phyloP scores from a whole-genome alignment of 2,888 invertebrate genomes.

The Hydroisotoma schaefferi region DNA sequence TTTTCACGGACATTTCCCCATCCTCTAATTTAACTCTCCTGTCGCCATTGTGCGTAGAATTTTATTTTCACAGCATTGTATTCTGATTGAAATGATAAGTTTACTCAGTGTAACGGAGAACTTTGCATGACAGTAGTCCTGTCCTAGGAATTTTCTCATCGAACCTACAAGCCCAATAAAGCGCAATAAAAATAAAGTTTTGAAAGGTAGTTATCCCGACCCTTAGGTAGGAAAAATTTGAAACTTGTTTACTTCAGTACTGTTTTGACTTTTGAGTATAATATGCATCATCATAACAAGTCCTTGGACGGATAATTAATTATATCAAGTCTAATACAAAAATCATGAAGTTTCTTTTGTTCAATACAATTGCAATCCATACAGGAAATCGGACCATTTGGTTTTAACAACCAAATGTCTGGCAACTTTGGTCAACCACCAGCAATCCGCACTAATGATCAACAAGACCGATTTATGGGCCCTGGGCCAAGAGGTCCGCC shows the following conservation, averaged over 20 bases:
- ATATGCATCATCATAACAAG: too few relatives aligned
- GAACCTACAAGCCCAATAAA: constrained; percentile 4
- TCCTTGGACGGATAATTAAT: not conserved
- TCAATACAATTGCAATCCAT: constrained; percentile 12
- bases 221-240: constrained; percentile 11
- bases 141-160: not conserved
- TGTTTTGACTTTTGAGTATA: too few relatives aligned
- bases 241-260: not conserved
- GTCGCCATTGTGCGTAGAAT: too few relatives aligned
- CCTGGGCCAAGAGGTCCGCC: constrained; percentile 36
- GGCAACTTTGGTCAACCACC: constrained; percentile 38
- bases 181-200: not conserved
- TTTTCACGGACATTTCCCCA: too few relatives aligned
- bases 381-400: constrained; percentile 47
- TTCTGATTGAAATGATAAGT: too few relatives aligned
- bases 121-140: too few relatives aligned
- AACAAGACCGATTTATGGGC: constrained; percentile 37
- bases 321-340: not conserved
- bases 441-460: constrained; percentile 32
- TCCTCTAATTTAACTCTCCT: too few relatives aligned
- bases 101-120: too few relatives aligned
- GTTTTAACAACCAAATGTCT: constrained; percentile 41
- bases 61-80: too few relatives aligned
- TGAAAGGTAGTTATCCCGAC: constrained; percentile 6
- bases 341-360: constrained; percentile 4